These are phyloP conservation scores for Seira ritae DNA, from an alignment of 2,888 invertebrate species.

Conservation along the genomic window DNA sequence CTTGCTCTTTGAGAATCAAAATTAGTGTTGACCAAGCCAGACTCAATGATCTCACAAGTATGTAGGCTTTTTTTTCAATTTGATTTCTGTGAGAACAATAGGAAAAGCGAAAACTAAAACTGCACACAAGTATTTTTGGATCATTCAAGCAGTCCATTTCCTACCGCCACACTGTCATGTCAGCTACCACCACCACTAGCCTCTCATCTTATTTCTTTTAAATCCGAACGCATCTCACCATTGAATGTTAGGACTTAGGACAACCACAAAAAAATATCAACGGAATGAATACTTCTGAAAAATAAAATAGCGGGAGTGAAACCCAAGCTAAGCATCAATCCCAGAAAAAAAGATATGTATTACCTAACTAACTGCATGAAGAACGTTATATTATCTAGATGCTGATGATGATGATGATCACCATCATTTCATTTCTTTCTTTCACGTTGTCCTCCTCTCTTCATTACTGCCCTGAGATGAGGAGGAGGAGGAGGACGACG, in stretches of 20 bases:
- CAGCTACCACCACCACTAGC: constrained; percentile 27
- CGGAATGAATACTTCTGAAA: neutral
- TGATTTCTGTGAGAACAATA: neutral
- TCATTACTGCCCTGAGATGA: no score
- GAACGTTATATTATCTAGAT: neutral
- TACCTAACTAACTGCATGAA: neutral
- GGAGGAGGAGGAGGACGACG: no score
- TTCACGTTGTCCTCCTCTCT: no score
- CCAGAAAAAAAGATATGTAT: neutral
- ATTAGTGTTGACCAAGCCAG: no score
- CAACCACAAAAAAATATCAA: constrained; percentile 7
- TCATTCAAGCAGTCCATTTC: constrained; percentile 48
- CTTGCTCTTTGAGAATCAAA: no score
- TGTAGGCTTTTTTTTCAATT: no score
- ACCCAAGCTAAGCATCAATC: neutral
- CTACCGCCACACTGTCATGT: no score
- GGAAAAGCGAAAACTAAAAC: neutral
- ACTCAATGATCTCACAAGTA: no score
- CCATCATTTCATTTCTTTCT: no score
- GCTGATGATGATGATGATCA: constrained; percentile 3
- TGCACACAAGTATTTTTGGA: constrained; percentile 27
- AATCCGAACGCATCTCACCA: neutral
- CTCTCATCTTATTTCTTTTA: neutral
- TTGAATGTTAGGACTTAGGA: neutral
- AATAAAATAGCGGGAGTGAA: constrained; percentile 1